Conservation (phyloP, 2,113 vertebrate species). For the Rattus rattus region DNA sequence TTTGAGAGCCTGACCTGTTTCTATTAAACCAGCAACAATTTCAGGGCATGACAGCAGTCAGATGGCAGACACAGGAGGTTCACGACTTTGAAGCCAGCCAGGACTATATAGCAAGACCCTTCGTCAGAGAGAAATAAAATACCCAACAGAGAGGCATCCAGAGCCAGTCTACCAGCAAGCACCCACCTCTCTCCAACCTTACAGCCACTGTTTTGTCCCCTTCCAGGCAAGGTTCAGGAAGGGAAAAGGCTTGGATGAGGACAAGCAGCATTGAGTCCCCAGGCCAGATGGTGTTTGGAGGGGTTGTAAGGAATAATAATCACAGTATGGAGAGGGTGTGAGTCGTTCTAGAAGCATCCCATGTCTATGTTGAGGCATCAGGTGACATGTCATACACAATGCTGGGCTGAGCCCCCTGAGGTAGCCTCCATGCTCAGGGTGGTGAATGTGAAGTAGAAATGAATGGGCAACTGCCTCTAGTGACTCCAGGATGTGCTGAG, state of each 20-base stretch:
- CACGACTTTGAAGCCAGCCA: not conserved
- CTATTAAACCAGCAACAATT: not conserved
- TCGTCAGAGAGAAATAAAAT: not conserved
- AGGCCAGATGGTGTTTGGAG: not conserved
- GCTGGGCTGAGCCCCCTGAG: not conserved
- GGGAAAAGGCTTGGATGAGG: not conserved
- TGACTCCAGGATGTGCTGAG: not conserved
- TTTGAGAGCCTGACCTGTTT: not conserved
- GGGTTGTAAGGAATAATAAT: not conserved
- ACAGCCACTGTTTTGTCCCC: not conserved
- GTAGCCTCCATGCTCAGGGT: too few species aligned
- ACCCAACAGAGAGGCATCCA: not conserved
- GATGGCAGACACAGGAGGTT: not conserved
- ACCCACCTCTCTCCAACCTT: not conserved
- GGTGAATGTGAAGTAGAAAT: not conserved
- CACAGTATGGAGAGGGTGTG: too few species aligned
- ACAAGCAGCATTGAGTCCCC: not conserved
- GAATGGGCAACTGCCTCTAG: fast-evolving
- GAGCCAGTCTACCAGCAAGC: not conserved
- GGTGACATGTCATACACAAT: fast-evolving
- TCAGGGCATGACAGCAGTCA: not conserved
- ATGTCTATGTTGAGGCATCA: not conserved
- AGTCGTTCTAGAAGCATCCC: not conserved
- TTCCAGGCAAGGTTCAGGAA: not conserved
- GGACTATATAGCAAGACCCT: not conserved